Conservation (phyloP, 2,113 vertebrate species). For the Melanocharis versteri region DNA sequence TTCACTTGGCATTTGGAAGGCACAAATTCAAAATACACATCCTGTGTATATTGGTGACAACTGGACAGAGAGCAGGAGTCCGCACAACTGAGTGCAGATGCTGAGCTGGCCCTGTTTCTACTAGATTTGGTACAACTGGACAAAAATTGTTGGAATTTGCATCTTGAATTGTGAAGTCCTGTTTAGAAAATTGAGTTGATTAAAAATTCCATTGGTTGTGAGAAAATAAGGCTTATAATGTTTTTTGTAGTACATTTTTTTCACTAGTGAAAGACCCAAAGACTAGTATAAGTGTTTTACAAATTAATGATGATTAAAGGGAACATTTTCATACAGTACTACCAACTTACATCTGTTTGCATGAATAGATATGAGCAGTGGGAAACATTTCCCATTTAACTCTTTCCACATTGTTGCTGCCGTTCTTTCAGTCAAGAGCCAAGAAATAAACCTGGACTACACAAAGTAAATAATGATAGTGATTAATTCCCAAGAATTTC, state of each 20-base stretch:
- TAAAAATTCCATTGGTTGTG: not conserved
- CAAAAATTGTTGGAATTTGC: not conserved
- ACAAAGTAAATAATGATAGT: not conserved
- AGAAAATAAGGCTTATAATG: not conserved
- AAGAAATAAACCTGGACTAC: not conserved
- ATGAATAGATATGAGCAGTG: not conserved
- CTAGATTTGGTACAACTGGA: not conserved
- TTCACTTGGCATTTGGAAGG: not conserved
- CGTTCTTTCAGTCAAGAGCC: not conserved
- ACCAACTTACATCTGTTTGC: not conserved
- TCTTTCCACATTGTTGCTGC: not conserved
- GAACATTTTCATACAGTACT: not conserved
- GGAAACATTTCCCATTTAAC: not conserved
- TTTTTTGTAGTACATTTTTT: not conserved
- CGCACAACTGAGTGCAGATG: not conserved
- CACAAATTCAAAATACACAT: not conserved
- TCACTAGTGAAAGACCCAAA: not conserved
- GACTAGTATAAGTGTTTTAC: not conserved
- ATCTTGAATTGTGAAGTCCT: not conserved
- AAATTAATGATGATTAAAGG: not conserved
- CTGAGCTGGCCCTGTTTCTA: not conserved
- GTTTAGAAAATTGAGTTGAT: not conserved
- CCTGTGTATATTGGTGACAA: not conserved
- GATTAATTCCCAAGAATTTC: not conserved
- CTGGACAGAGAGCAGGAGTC: not conserved